Base-by-base conservation (phyloP, 1,140 invertebrate species). In the Eumeta japonica region DNA sequence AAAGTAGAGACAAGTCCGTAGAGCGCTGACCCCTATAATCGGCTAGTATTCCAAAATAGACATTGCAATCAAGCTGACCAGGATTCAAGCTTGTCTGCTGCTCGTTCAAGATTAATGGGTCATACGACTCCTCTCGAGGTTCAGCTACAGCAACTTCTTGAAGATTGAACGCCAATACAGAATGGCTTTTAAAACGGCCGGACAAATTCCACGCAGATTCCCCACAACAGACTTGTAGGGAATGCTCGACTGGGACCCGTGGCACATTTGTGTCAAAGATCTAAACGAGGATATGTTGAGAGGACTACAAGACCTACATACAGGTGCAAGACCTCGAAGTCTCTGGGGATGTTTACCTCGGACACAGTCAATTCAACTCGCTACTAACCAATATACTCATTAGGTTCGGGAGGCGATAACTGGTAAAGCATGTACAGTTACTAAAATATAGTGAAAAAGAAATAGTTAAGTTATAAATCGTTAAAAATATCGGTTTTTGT, bases 41-140 rank as follows among this genome's bases (percentile, higher is more conserved):
- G 38, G 38, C 3, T 40, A 28, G 13, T 1, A 34, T 12, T 11
- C 38, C 3, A 40, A 40, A 14, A 27, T 24, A 15, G 18, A 28
- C 3, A 11, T 39, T 12, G 37, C 31, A 17, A 20, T 13, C 3
- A 39, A 32, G 15, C 30, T 40, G 1, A 14, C 7, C 10, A 19
- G 35, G 2, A 35, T 41, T 10, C 39, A 41, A 30, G 39, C 39
- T 14, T 41, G 39, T 17, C 18, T 41, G 16, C 17, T 39, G 3
- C 37, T 30, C 3, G 11, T 41, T 16, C 19, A 35, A 15, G 24
- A 16, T 15, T 16, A 34, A 17, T 28, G 33, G 34, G 17, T 44
- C 5, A 16, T 33, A 3, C 20, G 24, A 27, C 14, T 16, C 3
- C 31, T 33, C 31, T 16, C 31, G 11, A 33, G 31, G 16, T 33